Evolutionary conservation across 2,888 invertebrate genomes (phyloP), one percentile per base, ranked within the genome.

Genomic region (Lochmaea crataegi): DNA sequence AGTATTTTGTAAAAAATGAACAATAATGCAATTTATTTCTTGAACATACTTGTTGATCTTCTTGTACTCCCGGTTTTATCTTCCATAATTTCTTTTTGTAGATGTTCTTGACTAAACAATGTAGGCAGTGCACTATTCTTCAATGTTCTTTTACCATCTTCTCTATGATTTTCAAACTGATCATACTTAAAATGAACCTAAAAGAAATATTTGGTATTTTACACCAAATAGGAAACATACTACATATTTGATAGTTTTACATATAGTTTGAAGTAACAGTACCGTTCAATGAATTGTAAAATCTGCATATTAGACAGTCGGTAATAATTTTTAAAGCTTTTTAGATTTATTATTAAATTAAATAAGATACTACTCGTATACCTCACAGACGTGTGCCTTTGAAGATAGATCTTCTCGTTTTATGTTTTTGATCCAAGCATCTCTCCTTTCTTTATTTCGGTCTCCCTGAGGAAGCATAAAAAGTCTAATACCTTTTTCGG

Each of bases 141-240:
- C 41, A 74, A 68, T 42, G 11, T 53, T 48, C 65, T 65, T 51
- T 4, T 71, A n/a, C 61, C 65, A n/a, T 74, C 68, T 38, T 32
- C 11, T 67, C 67, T 67, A 11, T 70, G 38, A 71, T 71, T 70
- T 53, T 74, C 70, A 48, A 74, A 74, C 22, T 74, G 74, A 60
- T 74, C 71, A 10, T 53, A 45, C 16, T 32, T 42, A 65, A 74
- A 74, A 65, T 74, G 74, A 32, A 53, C 45, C 74, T 74, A 67
- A 57, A 70, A 38, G 32, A 9, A 72, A 65, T 38, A 68, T 56
- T 56, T 12, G 6, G 12, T 41, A 41, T 10, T 22, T 38, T 26
- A 14, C 16, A 26, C 14, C 16, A 26, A 58, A 58, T 32, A 9
- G 61, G 38, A 67, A 26, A 18, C 38, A 11, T 45, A 45, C 45